Evolutionary conservation across 2,888 invertebrate species (phyloP).

Genomic region (Drosophila stalkeri): DNA sequence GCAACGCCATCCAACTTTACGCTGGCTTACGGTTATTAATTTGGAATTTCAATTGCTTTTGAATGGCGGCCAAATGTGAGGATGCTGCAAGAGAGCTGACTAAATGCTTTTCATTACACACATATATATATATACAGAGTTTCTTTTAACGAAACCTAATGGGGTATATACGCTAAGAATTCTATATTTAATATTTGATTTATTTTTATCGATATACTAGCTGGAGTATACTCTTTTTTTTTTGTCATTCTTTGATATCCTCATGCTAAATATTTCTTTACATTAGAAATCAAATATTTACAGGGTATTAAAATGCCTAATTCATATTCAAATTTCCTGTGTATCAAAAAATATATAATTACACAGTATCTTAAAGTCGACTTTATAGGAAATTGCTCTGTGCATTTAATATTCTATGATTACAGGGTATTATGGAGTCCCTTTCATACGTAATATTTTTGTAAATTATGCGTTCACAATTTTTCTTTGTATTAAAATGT

Average conservation of each 20-base stretch:
- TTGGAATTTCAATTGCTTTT: conserved; percentile 55
- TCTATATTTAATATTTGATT: not conserved
- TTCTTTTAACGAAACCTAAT: not conserved
- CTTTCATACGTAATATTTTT: no score
- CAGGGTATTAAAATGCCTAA: not conserved
- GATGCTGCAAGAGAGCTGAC: not conserved
- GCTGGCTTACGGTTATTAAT: conserved; percentile 27
- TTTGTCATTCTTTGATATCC: not conserved
- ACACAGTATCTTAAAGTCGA: not conserved
- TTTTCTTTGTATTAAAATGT: not conserved
- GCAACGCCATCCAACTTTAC: not conserved
- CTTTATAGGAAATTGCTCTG: not conserved
- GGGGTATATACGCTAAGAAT: not conserved
- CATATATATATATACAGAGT: no score
- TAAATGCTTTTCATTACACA: conserved; percentile 6
- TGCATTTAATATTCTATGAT: not conserved
- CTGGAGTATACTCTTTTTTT: not conserved
- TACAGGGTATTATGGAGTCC: not conserved
- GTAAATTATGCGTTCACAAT: not conserved
- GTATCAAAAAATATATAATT: not conserved
- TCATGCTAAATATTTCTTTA: not conserved
- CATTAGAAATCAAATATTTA: not conserved
- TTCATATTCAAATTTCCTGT: not conserved
- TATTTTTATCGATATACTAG: not conserved
- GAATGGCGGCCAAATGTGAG: conserved; percentile 55